phyloP scores from a whole-genome alignment of 1,140 invertebrate species.

The Solen grandis region DNA sequence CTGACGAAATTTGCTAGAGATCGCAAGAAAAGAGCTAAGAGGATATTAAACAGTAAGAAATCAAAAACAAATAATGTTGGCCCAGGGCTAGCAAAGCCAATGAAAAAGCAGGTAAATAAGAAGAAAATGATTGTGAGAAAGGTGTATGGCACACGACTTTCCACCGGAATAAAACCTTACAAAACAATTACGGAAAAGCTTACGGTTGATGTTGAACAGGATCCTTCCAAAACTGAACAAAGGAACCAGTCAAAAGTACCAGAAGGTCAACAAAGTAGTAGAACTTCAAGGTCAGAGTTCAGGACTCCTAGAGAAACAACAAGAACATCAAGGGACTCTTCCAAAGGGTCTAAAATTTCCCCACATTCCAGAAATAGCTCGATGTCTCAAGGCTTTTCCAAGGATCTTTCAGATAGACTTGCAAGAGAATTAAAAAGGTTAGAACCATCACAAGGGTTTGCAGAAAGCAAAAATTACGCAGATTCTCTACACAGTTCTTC shows the following conservation, averaged over 20 bases:
- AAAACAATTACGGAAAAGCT: background rate
- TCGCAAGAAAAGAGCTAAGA: slow-evolving; percentile 29
- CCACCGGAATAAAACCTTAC: background rate
- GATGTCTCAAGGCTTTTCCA: too few species aligned
- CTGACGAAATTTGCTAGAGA: slow-evolving; percentile 48
- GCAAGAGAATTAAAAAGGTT: background rate
- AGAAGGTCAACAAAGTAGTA: background rate
- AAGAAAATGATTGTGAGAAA: slow-evolving; percentile 8
- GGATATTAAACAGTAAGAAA: slow-evolving; percentile 20
- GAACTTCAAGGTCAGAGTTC: background rate
- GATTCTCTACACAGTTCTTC: background rate
- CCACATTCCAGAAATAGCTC: too few species aligned
- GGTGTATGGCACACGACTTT: slow-evolving; percentile 21
- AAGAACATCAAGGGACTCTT: too few species aligned
- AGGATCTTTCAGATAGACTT: background rate
- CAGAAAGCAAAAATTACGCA: background rate
- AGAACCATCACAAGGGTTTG: background rate
- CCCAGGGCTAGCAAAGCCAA: background rate
- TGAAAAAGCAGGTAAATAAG: slow-evolving; percentile 7
- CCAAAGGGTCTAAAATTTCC: too few species aligned
- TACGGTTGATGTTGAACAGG: background rate
- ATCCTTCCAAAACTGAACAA: background rate
- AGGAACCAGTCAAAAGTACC: background rate
- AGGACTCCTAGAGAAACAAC: too few species aligned
- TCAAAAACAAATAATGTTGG: background rate